Evolutionary conservation across 2,113 vertebrate genomes (phyloP).

Genomic region (Herpetotheres cachinnans): DNA sequence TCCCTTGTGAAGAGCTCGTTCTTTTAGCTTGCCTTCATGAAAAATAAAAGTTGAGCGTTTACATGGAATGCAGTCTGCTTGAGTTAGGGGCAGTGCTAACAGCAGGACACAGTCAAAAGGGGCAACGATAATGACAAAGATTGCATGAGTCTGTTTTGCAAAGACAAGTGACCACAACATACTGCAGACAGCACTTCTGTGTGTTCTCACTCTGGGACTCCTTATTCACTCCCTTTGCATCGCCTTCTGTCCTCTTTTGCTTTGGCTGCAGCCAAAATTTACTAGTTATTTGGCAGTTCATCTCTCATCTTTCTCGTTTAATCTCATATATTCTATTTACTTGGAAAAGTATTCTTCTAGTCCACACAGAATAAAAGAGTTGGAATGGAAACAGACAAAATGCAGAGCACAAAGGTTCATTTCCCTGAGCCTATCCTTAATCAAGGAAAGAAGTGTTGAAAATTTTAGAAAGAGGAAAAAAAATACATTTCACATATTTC

Average conservation of each 20-base stretch:
- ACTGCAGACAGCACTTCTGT: neutral
- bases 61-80: neutral
- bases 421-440: neutral
- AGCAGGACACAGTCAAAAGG: neutral
- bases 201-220: neutral
- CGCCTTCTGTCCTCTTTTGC: neutral
- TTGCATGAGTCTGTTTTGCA: neutral
- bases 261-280: neutral
- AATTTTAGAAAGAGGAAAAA: neutral
- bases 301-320: neutral
- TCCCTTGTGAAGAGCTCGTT: neutral
- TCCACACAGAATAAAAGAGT: neutral
- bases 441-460: neutral
- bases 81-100: neutral
- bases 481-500: neutral
- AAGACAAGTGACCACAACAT: neutral
- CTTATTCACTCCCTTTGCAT: neutral
- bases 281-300: neutral
- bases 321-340: neutral
- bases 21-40: neutral
- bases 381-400: neutral
- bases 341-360: neutral
- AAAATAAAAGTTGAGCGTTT: neutral
- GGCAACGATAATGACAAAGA: accelerated
- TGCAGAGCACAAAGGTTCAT: neutral